Conservation (phyloP, 2,888 invertebrate species). For the Agrenia bidenticulata region DNA sequence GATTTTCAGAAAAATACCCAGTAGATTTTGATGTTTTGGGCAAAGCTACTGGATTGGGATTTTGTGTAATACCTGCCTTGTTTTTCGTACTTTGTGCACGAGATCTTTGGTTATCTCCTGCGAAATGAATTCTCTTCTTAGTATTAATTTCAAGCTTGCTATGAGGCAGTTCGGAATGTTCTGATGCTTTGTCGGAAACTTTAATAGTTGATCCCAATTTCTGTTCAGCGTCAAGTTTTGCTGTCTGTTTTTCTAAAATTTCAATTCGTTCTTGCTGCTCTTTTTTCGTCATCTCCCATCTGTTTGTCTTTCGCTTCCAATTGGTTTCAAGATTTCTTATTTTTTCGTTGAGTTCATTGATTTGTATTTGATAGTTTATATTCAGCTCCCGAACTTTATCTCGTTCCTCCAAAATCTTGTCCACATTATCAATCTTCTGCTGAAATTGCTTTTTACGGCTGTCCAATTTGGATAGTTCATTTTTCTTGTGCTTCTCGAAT, state of each 20-base stretch:
- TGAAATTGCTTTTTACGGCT: background rate
- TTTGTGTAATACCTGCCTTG: too few species aligned
- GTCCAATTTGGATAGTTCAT: background rate
- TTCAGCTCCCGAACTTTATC: background rate
- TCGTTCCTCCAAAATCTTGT: constrained; percentile 1
- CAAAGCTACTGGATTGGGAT: too few species aligned
- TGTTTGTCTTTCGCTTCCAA: background rate
- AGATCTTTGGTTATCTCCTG: background rate
- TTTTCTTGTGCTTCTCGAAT: constrained; percentile 2
- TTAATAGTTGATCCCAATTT: too few species aligned
- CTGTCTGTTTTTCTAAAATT: background rate
- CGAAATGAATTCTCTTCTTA: constrained; percentile 9
- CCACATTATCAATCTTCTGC: background rate
- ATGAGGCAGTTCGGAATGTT: background rate
- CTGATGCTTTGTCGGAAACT: background rate
- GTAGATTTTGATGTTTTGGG: too few species aligned
- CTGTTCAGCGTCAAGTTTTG: constrained; percentile 1
- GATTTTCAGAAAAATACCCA: too few species aligned
- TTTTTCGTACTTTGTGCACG: too few species aligned
- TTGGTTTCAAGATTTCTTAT: background rate
- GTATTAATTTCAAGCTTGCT: background rate
- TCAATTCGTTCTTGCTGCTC: background rate
- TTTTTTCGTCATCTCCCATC: constrained; percentile 1
- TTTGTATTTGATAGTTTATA: background rate
- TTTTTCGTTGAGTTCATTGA: background rate